These are phyloP conservation scores for Lycia hirtaria DNA, from an alignment of 2,888 invertebrate species.

Conservation along the genomic window DNA sequence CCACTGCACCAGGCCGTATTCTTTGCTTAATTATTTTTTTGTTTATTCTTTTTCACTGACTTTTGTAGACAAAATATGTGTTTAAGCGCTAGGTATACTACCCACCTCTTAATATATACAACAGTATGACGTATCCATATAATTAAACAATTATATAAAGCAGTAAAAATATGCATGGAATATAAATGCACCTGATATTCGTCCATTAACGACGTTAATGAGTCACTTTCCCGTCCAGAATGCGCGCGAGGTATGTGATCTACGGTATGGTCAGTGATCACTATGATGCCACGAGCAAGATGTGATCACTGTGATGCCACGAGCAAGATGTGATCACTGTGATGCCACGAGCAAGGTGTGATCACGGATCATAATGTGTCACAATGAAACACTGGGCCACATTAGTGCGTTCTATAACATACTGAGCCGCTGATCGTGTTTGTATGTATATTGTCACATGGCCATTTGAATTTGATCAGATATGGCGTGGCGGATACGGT, in stretches of 20 bases:
- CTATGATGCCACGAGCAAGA: neutral
- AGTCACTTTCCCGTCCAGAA: slow-evolving; percentile 64
- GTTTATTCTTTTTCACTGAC: no score
- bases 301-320: neutral
- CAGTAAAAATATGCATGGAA: slow-evolving; percentile 41
- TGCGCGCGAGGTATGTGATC: slow-evolving; percentile 53
- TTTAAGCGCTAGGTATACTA: no score
- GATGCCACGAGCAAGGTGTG: neutral
- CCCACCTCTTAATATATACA: no score
- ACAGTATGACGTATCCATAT: neutral
- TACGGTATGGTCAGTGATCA: slow-evolving; percentile 6
- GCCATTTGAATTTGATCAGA: neutral
- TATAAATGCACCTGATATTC: slow-evolving; percentile 67
- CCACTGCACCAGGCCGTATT: no score
- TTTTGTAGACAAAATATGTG: no score
- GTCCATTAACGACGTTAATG: slow-evolving; percentile 65
- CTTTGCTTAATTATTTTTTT: no score
- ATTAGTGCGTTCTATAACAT: slow-evolving; percentile 32
- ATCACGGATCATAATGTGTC: neutral
- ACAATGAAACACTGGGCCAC: neutral
- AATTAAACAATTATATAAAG: slow-evolving; percentile 22
- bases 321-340: neutral
- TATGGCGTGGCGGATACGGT: no score
- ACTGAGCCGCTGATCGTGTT: slow-evolving; percentile 20
- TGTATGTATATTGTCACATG: slow-evolving; percentile 14